Conservation (phyloP, 2,113 vertebrate species). For the Stegastes partitus region DNA sequence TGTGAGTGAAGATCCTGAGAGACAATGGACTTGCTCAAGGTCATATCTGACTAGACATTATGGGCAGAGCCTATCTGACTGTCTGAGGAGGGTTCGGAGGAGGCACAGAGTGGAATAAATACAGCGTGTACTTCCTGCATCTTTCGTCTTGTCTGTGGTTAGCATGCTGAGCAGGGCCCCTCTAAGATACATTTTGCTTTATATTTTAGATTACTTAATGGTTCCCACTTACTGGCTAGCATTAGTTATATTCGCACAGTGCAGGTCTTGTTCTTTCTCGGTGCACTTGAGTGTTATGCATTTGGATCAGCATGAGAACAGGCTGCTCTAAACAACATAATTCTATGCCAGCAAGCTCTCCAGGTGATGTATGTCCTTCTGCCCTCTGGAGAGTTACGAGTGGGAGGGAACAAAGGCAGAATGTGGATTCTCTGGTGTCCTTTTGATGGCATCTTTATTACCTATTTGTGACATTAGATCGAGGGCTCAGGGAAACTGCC, state of each 20-base stretch:
- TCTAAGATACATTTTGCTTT: conserved; percentile 53
- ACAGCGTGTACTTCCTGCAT: conserved; percentile 39
- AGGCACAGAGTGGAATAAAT: conserved; percentile 54
- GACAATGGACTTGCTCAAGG: conserved; percentile 76
- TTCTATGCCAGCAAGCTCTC: conserved; percentile 67
- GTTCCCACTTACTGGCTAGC: conserved; percentile 27
- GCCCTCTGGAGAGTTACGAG: conserved; percentile 76
- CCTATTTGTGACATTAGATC: conserved; percentile 73
- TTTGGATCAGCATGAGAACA: conserved; percentile 54
- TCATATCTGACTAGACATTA: conserved; percentile 71
- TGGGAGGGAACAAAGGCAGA: conserved; percentile 52
- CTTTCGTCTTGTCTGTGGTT: conserved; percentile 51
- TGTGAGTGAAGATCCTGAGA: conserved; percentile 64
- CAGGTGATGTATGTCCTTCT: conserved; percentile 75
- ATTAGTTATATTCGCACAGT: conserved; percentile 53
- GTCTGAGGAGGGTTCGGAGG: conserved; percentile 36
- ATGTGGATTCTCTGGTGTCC: conserved; percentile 75
- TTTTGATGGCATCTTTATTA: conserved; percentile 80
- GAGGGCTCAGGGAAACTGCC: conserved; percentile 52
- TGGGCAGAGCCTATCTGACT: conserved; percentile 56
- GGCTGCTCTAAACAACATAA: conserved; percentile 66
- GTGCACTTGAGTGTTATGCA: conserved; percentile 37
- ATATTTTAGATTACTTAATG: conserved; percentile 55
- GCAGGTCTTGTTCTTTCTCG: conserved; percentile 39
- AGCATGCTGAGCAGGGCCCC: conserved; percentile 59